A percentile compares a stretch with the other conserved stretches of the same genome.
phyloP scores from a whole-genome alignment of 2,113 vertebrate species.

The Xenopus borealis region DNA sequence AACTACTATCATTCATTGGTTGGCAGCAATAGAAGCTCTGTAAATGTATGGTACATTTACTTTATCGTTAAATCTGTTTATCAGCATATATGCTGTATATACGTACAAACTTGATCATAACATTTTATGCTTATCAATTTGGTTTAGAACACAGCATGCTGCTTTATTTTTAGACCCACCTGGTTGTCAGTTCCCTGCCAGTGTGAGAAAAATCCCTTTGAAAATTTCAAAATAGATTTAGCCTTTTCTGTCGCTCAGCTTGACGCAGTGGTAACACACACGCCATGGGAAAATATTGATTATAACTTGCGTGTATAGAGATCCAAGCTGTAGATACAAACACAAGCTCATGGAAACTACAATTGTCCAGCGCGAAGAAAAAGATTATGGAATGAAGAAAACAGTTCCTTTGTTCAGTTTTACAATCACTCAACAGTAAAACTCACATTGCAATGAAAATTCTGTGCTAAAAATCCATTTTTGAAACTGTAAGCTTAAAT shows the following conservation, averaged over 20 bases:
- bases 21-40: too few relatives aligned
- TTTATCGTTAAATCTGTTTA: neutral
- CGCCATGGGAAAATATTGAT: constrained; percentile 28
- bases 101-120: neutral
- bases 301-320: constrained; percentile 17
- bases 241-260: constrained; percentile 8
- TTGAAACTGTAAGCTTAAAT: too few relatives aligned
- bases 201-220: constrained; percentile 15
- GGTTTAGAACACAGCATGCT: constrained; percentile 11
- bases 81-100: neutral
- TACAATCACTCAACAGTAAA: neutral
- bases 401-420: neutral
- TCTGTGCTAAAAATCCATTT: too few relatives aligned
- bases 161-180: neutral
- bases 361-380: neutral
- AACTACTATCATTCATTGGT: too few relatives aligned
- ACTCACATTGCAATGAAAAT: neutral
- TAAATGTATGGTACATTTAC: too few relatives aligned
- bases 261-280: constrained; percentile 17
- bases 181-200: constrained; percentile 15
- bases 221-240: constrained; percentile 25
- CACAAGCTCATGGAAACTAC: neutral
- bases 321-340: constrained; percentile 8
- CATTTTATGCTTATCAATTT: constrained; percentile 10
- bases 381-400: neutral